phyloP scores from a whole-genome alignment of 2,113 vertebrate genomes.

The Henicopernis longicauda region DNA sequence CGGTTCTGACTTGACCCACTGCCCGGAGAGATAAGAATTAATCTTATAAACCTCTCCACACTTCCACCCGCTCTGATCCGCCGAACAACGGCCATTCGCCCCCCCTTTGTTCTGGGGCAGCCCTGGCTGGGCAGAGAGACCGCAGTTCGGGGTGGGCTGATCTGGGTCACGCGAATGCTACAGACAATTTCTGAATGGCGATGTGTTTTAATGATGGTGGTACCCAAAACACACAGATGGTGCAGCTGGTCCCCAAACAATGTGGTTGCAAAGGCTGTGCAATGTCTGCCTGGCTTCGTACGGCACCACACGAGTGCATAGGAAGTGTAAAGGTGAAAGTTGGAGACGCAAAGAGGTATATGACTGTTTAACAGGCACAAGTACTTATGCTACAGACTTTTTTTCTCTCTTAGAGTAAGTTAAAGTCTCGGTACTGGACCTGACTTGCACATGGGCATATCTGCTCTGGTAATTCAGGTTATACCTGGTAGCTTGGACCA shows the following conservation, averaged over 20 bases:
- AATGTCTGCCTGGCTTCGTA: neutral
- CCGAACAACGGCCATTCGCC: neutral
- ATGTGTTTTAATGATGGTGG: rapidly evolving
- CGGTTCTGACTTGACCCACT: slow-evolving; percentile 76
- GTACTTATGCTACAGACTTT: neutral
- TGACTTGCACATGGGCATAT: neutral
- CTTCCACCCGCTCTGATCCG: slow-evolving; percentile 33
- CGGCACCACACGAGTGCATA: neutral
- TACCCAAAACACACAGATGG: rapidly evolving
- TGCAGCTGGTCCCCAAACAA: neutral
- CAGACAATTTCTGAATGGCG: rapidly evolving
- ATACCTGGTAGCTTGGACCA: neutral
- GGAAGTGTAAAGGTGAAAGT: neutral
- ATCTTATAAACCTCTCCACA: slow-evolving; percentile 72
- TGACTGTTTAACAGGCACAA: neutral
- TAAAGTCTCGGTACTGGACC: neutral
- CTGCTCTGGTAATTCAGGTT: neutral
- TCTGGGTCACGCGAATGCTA: rapidly evolving
- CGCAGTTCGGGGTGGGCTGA: neutral
- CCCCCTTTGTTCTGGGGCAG: slow-evolving; percentile 56
- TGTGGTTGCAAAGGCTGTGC: neutral
- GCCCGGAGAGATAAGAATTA: slow-evolving; percentile 76
- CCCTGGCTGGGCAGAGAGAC: neutral
- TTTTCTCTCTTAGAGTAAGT: neutral
- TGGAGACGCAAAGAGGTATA: neutral